These are phyloP conservation scores for Passer montanus DNA, from an alignment of 2,113 vertebrate species.

Conservation along the genomic window DNA sequence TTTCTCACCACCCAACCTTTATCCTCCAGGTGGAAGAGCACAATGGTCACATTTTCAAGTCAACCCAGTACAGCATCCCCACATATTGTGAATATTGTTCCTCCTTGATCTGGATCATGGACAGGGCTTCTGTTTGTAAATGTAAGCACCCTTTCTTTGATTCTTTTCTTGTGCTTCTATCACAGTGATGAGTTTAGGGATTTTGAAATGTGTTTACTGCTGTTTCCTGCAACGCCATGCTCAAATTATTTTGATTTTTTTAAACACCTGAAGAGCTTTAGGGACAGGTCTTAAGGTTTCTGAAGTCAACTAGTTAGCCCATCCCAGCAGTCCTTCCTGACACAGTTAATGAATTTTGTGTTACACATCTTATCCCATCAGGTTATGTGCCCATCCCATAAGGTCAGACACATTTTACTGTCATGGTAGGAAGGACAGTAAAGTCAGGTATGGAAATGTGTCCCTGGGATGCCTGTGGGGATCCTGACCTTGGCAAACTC, in stretches of 20 bases:
- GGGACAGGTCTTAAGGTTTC: neutral
- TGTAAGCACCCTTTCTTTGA: conserved; percentile 73
- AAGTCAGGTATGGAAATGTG: neutral
- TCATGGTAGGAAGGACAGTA: fast-evolving
- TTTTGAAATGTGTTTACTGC: neutral
- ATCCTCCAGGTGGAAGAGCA: conserved; percentile 91
- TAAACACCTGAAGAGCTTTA: neutral
- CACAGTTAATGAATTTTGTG: neutral
- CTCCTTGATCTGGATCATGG: conserved; percentile 99
- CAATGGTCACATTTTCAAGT: conserved; percentile 98
- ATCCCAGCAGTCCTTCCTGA: neutral
- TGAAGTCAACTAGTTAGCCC: neutral
- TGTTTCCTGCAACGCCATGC: neutral
- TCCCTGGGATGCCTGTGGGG: neutral
- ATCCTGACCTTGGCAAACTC: neutral
- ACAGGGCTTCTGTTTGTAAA: conserved; percentile 96
- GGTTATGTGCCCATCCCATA: neutral
- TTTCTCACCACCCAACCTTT: neutral
- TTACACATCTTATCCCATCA: neutral
- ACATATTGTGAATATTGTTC: conserved; percentile 98
- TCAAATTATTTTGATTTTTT: neutral
- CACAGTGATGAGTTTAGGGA: neutral
- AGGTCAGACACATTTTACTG: neutral
- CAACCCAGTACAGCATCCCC: conserved; percentile 97
- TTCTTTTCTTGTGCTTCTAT: neutral